Base-by-base conservation (phyloP, 23 tunicate genomes). In the Aplidium turbinatum region DNA sequence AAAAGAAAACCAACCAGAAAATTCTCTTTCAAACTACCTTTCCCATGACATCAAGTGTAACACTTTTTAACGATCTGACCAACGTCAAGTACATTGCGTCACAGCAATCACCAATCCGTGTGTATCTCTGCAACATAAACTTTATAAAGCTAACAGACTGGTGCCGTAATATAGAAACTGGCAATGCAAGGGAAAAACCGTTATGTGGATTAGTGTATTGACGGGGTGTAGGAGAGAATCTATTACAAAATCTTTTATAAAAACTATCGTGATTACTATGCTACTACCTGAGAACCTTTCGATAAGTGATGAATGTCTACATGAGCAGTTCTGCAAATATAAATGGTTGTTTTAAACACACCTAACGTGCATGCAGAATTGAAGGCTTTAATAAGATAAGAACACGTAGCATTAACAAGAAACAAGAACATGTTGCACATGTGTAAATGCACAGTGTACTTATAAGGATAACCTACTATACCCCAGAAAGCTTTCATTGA, bases 21-120 rank as follows among this genome's bases (percentile, higher is more conserved):
- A 54, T 54, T 54, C 61, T 16, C 19, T n/a, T n/a, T n/a, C n/a
- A 6, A 54, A 36, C 31, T 31, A 60, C 67, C n/a, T 60, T 60
- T 60, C 67, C 67, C 67, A 29, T 4, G 11, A 60, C 67, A 60
- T 29, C 35, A 13, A 60, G 5, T 6, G 11, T 36, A 60, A 60
- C 67, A 31, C 31, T 29, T 29, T 6, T 60, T 9, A 60, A n/a
- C 30, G 6, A 60, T 3, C n/a, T 4, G 7, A 29, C n/a, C 35
- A 60, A 4, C 22, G 67, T 60, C 18, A 5, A 29, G 9, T 27
- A 31, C 6, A 60, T 60, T 60, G 4, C 35, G 35, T 60, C 38
- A 4, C 38, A 26, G n/a, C 67, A 60, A 60, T 26, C 36, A 25
- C 38, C 34, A 25, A 60, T 38, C 5, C 7, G 30, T 23, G 38